A percentile compares a stretch with the other conserved stretches of the same genome.
These are phyloP conservation scores for Syngnathus floridae DNA, from an alignment of 2,113 vertebrate genomes.

Conservation along the genomic window DNA sequence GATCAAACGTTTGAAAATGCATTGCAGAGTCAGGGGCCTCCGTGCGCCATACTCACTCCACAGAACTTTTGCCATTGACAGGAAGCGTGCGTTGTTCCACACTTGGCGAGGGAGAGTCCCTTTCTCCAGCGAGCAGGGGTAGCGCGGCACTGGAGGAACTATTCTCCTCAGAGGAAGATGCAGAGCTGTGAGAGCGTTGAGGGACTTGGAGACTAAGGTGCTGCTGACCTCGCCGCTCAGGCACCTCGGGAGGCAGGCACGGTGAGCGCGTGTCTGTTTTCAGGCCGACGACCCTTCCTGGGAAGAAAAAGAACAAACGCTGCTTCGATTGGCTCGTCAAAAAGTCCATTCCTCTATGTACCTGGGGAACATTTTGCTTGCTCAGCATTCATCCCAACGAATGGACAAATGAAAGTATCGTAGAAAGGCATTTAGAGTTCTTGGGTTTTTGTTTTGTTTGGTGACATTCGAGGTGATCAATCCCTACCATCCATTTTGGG, in stretches of 20 bases:
- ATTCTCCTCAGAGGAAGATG: slow-evolving; percentile 89
- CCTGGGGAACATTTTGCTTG: too few relatives aligned
- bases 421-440: too few relatives aligned
- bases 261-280: slow-evolving; percentile 79
- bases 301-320: not conserved
- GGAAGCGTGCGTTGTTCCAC: slow-evolving; percentile 72
- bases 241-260: slow-evolving; percentile 69
- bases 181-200: slow-evolving; percentile 84
- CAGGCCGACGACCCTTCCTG: slow-evolving; percentile 73
- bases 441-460: not conserved
- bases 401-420: too few relatives aligned
- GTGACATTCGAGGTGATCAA: slow-evolving; percentile 2
- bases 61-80: slow-evolving; percentile 71
- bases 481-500: slow-evolving; percentile 82
- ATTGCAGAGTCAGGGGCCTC: not conserved
- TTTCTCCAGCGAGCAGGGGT: slow-evolving; percentile 85
- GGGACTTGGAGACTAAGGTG: slow-evolving; percentile 90
- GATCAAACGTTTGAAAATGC: not conserved
- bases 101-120: slow-evolving; percentile 81
- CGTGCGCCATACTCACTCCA: slow-evolving; percentile 67
- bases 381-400: too few relatives aligned
- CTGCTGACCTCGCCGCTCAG: slow-evolving; percentile 80
- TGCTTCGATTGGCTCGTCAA: not conserved
- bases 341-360: not conserved
- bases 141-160: slow-evolving; percentile 88